Evolutionary conservation across 2,888 invertebrate species (phyloP).

Genomic region (Drosophila mayaguana): DNA sequence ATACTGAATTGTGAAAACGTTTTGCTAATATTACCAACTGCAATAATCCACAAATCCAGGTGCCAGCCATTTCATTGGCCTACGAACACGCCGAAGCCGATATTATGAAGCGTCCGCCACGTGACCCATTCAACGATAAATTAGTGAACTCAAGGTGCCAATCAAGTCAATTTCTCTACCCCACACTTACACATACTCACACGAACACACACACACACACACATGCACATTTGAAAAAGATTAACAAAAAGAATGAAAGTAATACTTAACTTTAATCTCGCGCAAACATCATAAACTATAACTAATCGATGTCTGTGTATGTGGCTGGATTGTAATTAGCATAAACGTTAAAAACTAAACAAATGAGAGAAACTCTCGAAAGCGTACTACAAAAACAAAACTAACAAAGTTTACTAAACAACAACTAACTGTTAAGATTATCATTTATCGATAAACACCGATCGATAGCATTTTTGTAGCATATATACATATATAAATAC

Average conservation of each 20-base stretch:
- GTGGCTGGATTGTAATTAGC: slow-evolving; percentile 79
- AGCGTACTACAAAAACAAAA: slow-evolving; percentile 41
- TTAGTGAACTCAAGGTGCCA: slow-evolving; percentile 89
- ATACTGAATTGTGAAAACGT: slow-evolving; percentile 55
- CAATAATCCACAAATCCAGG: slow-evolving; percentile 82
- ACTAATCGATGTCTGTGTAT: slow-evolving; percentile 64
- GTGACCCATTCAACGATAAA: slow-evolving; percentile 93
- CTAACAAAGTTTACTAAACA: slow-evolving; percentile 63
- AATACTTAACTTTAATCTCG: slow-evolving; percentile 7
- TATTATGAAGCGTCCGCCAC: slow-evolving; percentile 94
- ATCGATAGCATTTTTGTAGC: slow-evolving; percentile 38
- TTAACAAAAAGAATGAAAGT: slow-evolving; percentile 17
- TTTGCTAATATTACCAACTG: slow-evolving; percentile 76
- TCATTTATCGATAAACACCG: slow-evolving; percentile 34
- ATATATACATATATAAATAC: slow-evolving; percentile 28
- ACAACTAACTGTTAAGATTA: slow-evolving; percentile 60
- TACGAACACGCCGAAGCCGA: slow-evolving; percentile 94
- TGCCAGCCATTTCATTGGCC: slow-evolving; percentile 94
- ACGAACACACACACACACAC: slow-evolving; percentile 7
- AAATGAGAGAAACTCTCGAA: slow-evolving; percentile 2
- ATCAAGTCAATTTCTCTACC: slow-evolving; percentile 76
- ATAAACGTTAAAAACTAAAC: slow-evolving; percentile 59
- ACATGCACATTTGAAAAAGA: slow-evolving; percentile 38
- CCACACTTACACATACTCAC: slow-evolving; percentile 32
- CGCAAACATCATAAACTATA: slow-evolving; percentile 51